A percentile compares a stretch with the other conserved stretches of the same genome.
Evolutionary conservation across 2,797 vertebrate species (phyloP).

Genomic region (Rhyacichthys aspro): DNA sequence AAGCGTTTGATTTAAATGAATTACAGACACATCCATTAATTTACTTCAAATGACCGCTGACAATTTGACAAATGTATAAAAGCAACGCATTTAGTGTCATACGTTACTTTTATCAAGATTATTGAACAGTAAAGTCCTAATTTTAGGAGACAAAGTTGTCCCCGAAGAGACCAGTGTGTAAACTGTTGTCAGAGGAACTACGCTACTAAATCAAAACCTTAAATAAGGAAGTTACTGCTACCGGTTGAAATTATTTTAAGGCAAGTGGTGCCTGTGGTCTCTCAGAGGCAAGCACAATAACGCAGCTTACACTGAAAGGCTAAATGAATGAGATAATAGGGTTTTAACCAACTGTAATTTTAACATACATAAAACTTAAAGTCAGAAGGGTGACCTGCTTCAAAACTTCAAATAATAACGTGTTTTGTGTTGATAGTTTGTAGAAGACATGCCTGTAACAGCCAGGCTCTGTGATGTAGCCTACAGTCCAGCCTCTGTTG

Average conservation of each 20-base stretch:
- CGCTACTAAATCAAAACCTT: conserved; percentile 40
- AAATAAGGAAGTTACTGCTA: conserved; percentile 60
- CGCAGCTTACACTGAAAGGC: too few species aligned
- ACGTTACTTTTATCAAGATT: neutral
- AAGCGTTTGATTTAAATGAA: neutral
- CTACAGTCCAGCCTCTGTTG: conserved; percentile 39
- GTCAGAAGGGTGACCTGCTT: neutral
- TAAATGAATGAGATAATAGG: neutral
- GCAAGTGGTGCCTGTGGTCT: too few species aligned
- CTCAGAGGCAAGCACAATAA: too few species aligned
- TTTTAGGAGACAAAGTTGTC: conserved; percentile 22
- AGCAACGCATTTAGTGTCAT: conserved; percentile 1
- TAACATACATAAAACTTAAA: neutral
- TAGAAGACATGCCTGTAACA: conserved; percentile 1
- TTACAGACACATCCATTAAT: neutral
- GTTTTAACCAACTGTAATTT: neutral
- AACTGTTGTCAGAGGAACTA: conserved; percentile 62
- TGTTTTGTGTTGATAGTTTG: conserved; percentile 6
- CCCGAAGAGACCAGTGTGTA: conserved; percentile 18
- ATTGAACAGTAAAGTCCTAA: conserved; percentile 10
- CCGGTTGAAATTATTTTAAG: too few species aligned
- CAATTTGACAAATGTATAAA: conserved; percentile 20
- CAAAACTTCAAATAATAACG: too few species aligned
- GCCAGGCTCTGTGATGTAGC: conserved; percentile 12
- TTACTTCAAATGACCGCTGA: neutral